Evolutionary conservation across 2,888 invertebrate species (phyloP).

Genomic region (Tenthredo distinguenda): DNA sequence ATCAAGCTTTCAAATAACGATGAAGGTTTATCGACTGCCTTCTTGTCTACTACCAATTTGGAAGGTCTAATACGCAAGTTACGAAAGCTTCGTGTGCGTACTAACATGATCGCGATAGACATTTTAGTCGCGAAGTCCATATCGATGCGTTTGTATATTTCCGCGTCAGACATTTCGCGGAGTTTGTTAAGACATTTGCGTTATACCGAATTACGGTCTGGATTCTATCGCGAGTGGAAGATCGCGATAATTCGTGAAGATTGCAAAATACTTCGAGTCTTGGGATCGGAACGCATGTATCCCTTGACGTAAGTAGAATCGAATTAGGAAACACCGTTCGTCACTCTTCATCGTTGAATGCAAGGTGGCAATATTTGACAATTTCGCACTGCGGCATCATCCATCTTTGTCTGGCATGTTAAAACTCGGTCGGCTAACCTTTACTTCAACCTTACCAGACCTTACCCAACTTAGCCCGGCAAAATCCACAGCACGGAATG

Average conservation of each 20-base stretch:
- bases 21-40: not conserved
- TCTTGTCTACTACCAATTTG: not conserved
- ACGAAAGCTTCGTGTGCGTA: too few species aligned
- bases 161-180: not conserved
- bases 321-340: not conserved
- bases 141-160: not conserved
- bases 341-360: not conserved
- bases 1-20: not conserved
- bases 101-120: too few species aligned
- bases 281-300: not conserved
- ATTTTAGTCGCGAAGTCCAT: not conserved
- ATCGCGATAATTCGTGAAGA: not conserved
- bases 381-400: not conserved
- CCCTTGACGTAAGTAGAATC: not conserved
- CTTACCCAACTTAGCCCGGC: not conserved
- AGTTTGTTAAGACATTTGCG: not conserved
- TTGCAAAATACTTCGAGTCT: not conserved
- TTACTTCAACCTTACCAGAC: not conserved
- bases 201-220: not conserved
- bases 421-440: not conserved
- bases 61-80: not conserved
- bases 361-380: not conserved
- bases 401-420: not conserved
- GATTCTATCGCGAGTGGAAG: not conserved
- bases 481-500: constrained; percentile 7